Evolutionary conservation across 2,888 invertebrate species (phyloP), one percentile per base, ranked within the genome.

Genomic region (Deilephila porcellus): DNA sequence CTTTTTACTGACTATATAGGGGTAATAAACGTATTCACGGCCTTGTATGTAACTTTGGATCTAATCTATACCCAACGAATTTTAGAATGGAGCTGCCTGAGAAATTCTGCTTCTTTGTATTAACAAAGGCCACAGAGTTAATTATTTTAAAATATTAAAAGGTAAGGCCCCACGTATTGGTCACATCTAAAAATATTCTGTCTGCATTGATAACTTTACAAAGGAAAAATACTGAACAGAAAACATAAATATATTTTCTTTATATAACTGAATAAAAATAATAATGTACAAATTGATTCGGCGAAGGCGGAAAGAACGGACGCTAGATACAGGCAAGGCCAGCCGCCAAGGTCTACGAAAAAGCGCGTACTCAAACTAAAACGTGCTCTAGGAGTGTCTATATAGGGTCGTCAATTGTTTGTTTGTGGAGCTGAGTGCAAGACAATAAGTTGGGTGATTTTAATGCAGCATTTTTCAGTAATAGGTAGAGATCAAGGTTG

Each of bases 291-390:
- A 93, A 92, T 92, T 91, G 92, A 93, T 91, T 93, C 91, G 89
- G 88, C 90, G 90, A 93, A 94, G 93, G 93, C 94, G 94, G 94
- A 94, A 94, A 93, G 93, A 94, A 88, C 91, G 92, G 90, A 86
- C 91, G 91, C 89, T 90, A 91, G 92, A 92, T 91, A 91, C 89
- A 88, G 82, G 85, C 94, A 92, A 94, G 94, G 94, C 92, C 93
- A 92, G 77, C 76, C 87, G 77, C 85, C 93, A 93, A 94, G 94
- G 94, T 92, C 88, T 81, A 83, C 86, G 80, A 81, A 85, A 85
- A 85, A 77, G 73, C 78, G 76, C 81, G 79, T 82, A 56, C 25
- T 7, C 53, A 25, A 32, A 60, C 53, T 34, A 71, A 71, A 53
- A 37, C 29, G 34, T 8, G 25, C 73, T 63, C 56, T 73, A 59